phyloP scores from a whole-genome alignment of 1,140 invertebrate genomes.

The Zaprionus davidi region DNA sequence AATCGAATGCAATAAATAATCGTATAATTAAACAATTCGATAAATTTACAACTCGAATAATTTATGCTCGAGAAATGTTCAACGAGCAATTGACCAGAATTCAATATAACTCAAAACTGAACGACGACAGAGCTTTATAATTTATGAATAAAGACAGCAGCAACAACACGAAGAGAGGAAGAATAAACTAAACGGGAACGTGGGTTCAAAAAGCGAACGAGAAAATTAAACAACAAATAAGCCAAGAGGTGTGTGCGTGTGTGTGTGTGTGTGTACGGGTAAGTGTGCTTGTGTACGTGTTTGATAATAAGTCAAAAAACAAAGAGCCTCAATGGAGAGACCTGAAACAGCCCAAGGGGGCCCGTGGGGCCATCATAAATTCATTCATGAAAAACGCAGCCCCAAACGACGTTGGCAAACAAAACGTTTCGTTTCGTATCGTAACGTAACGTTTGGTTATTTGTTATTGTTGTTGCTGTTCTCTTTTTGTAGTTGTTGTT shows the following conservation, averaged over 20 bases:
- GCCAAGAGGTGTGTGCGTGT: conserved; percentile 26
- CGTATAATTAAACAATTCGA: conserved; percentile 70
- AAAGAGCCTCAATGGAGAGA: conserved; percentile 26
- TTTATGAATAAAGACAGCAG: conserved; percentile 61
- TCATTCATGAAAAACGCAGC: conserved; percentile 73
- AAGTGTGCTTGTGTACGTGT: conserved; percentile 31
- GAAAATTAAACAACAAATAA: conserved; percentile 53
- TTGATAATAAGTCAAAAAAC: conserved; percentile 50
- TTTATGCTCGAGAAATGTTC: conserved; percentile 70
- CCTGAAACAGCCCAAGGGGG: conserved; percentile 1
- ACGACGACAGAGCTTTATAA: conserved; percentile 41
- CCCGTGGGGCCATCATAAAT: conserved; percentile 65
- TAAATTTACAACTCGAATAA: conserved; percentile 74
- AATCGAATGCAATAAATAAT: conserved; percentile 78
- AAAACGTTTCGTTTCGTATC: conserved; percentile 17
- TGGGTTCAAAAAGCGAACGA: conserved; percentile 7
- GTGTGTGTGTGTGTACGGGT: background rate
- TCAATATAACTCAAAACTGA: conserved; percentile 14
- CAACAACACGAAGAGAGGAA: conserved; percentile 3
- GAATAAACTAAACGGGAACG: conserved; percentile 38
- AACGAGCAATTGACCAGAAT: conserved; percentile 74
- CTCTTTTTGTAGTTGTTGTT: conserved; percentile 20
- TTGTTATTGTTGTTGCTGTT: background rate
- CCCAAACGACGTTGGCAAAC: conserved; percentile 21
- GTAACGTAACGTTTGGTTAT: background rate